These are phyloP conservation scores for Ceratina australensis DNA, from an alignment of 1,140 invertebrate species.

Conservation along the genomic window DNA sequence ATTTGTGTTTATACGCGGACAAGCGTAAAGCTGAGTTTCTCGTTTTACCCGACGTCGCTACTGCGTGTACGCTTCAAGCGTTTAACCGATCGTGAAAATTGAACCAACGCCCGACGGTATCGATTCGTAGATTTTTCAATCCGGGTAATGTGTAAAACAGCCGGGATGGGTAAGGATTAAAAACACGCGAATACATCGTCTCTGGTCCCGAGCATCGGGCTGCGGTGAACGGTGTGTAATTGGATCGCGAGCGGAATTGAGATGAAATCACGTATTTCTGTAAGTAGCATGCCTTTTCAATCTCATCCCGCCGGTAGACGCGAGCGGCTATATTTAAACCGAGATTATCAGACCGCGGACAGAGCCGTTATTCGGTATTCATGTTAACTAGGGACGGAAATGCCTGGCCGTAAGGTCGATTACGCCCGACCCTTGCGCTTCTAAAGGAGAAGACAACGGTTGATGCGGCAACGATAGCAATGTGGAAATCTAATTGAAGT, in stretches of 20 bases:
- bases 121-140: too few relatives aligned
- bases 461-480: conserved; percentile 59
- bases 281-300: conserved; percentile 16
- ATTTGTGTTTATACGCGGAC: neutral
- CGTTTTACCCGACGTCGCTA: neutral
- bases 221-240: too few relatives aligned
- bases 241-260: neutral
- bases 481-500: conserved; percentile 62
- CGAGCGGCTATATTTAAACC: conserved; percentile 7
- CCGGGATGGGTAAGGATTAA: too few relatives aligned
- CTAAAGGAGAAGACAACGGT: conserved; percentile 54
- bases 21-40: neutral
- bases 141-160: too few relatives aligned
- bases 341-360: conserved; percentile 52
- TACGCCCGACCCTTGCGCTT: conserved; percentile 36
- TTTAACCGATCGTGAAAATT: neutral
- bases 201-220: too few relatives aligned
- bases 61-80: neutral
- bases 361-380: conserved; percentile 49
- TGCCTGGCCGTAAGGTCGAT: conserved; percentile 54
- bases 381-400: conserved; percentile 48
- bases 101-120: too few relatives aligned
- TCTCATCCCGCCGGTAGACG: neutral
- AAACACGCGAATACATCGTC: too few relatives aligned
- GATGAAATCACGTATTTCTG: neutral